Evolutionary conservation across 1,140 invertebrate genomes (phyloP), one percentile per base, ranked within the genome.

Genomic region (Acyrthosiphon pisum): DNA sequence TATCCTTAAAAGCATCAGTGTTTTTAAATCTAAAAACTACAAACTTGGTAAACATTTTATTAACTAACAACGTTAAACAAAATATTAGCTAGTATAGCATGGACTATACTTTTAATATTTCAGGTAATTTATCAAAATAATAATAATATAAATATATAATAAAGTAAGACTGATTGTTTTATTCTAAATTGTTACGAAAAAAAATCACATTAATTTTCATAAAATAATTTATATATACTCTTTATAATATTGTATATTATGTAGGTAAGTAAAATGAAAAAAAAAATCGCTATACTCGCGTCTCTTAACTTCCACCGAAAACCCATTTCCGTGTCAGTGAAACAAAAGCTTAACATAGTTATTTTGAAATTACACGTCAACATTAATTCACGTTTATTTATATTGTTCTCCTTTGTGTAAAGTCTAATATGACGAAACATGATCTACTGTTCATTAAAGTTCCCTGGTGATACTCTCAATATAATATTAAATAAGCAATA

Each of bases 151-250:
- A 46, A 86, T 30, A 44, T 26, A 46, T 22, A 89, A 56, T 56
- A 89, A 89, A 89, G 88, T 48, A 83, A 56, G 30, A 44, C 53
- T 48, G 30, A 83, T 93, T 41, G 46, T 83, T 83, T 83, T 37
- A n/a, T 50, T 83, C 26, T 18, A 92, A 35, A 50, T 93, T 50
- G 37, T 83, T 84, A 23, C 76, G 37, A 93, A 84, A 53, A 41
- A 81, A 56, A 48, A 83, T 83, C 68, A 83, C 91, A 92, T 83
- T 83, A n/a, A 92, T 92, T 92, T 83, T 50, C 37, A 83, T 92
- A 92, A 92, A 81, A 92, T 41, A 83, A 48, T 92, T 48, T 90
- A 30, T 90, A 37, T 41, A 41, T 20, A 48, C 86, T 30, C 41
- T 86, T 86, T 86, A 86, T 26, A 86, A 30, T 86, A 44, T 84